Evolutionary conservation across 2,888 invertebrate species (phyloP), one percentile per base, ranked within the genome.

Genomic region (Drosophila nr. perissopoda): DNA sequence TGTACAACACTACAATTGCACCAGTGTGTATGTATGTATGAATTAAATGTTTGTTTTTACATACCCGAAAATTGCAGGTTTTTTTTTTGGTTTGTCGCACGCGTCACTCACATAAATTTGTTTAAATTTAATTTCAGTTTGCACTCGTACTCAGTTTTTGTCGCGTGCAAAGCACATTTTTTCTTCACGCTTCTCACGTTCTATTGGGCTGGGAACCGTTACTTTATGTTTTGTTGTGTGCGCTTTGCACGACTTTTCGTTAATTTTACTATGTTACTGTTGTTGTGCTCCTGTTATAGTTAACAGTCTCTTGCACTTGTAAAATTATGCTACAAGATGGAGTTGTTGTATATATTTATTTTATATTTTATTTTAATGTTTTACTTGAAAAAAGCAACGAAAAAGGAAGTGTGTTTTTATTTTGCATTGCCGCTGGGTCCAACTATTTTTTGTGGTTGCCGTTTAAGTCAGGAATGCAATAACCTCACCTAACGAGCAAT

Each of bases 91-190:
- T n/a, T 13, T 56, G 48, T 60, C 48, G 64, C 78, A 79, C 79
- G 79, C 79, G 49, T 61, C 60, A 60, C 49, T 66, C 78, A 79
- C 78, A 79, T 79, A 72, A 79, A 76, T 76, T 66, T 66, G 8
- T 68, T 49, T 54, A 82, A 76, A 70, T 86, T 85, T 82, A 77
- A 85, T 88, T 85, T 74, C 64, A 88, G 71, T 83, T 74, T 74
- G 72, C 79, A 79, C 73, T 74, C 51, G 74, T 66, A 80, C 73
- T 76, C 74, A 76, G 72, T 51, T 70, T 54, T 66, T 74, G 74
- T 61, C 74, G 84, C 76, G 73, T 74, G 81, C 82, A 77, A 84
- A 87, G 91, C 87, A 91, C 90, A 91, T 91, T 88, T 88, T 82
- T 75, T 64, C 33, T 33, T 11, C 33, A 33, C 33, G 33, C 4